Conservation (phyloP, 92 coral and sea anemone species). For the Epizoanthus fatuus region DNA sequence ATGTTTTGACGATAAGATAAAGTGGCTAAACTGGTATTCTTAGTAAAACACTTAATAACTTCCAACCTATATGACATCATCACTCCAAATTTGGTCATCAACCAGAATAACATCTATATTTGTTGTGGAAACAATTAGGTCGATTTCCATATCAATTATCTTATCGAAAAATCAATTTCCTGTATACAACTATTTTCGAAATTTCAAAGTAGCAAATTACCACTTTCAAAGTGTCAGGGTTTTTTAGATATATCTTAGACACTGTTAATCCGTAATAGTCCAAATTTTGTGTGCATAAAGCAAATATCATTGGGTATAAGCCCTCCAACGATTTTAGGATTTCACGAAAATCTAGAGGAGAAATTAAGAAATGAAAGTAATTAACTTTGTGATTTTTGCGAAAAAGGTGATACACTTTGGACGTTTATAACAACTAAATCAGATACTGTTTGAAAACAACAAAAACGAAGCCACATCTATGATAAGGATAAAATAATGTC, state of each 20-base stretch:
- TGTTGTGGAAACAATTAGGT: constrained; percentile 11
- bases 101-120: constrained; percentile 2
- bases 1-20: constrained; percentile 12
- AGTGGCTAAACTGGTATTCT: constrained; percentile 6
- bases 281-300: constrained; percentile 11
- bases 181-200: background rate
- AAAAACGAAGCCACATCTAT: background rate
- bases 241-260: constrained; percentile 15
- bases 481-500: constrained; percentile 22
- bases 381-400: constrained; percentile 11
- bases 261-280: constrained; percentile 7
- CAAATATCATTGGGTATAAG: constrained; percentile 2
- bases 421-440: constrained; percentile 5
- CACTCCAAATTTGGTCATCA: constrained; percentile 14
- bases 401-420: constrained; percentile 22
- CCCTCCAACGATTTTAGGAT: background rate
- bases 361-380: constrained; percentile 7
- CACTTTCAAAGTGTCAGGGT: constrained; percentile 6
- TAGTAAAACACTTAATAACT: constrained; percentile 17
- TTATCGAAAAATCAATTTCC: constrained; percentile 18
- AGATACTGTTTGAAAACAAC: constrained; percentile 14
- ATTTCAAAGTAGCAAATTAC: constrained; percentile 8
- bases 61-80: constrained; percentile 22
- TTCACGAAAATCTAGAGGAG: constrained; percentile 20
- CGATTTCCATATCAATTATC: background rate